These are phyloP conservation scores for Passerculus sandwichensis DNA, from an alignment of 2,797 vertebrate species.

Conservation along the genomic window DNA sequence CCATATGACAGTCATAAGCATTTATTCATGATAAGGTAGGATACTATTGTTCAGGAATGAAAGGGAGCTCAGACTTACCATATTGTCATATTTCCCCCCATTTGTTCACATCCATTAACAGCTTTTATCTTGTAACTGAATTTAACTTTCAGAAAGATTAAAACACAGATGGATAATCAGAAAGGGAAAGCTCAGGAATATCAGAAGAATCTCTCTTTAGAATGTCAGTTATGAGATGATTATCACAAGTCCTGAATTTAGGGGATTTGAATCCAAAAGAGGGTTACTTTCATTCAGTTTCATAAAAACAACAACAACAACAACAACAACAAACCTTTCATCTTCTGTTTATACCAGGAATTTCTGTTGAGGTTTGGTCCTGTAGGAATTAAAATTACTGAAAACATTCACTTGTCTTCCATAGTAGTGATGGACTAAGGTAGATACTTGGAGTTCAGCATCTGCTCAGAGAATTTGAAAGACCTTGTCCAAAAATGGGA, in stretches of 20 bases:
- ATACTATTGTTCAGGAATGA: slow-evolving; percentile 37
- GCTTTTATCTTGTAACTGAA: slow-evolving; percentile 68
- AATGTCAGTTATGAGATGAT: neutral
- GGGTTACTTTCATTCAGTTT: neutral
- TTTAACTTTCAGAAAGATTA: slow-evolving; percentile 67
- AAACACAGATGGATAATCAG: slow-evolving; percentile 62
- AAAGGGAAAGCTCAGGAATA: neutral
- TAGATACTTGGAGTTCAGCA: neutral
- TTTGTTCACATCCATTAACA: slow-evolving; percentile 69
- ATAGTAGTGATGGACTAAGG: neutral
- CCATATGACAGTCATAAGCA: neutral
- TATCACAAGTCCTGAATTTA: neutral
- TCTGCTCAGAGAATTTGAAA: neutral
- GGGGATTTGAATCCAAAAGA: neutral
- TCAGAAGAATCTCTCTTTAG: neutral
- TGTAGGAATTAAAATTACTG: neutral
- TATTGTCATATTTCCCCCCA: slow-evolving; percentile 33
- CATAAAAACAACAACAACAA: neutral
- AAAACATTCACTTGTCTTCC: neutral
- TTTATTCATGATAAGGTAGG: slow-evolving; percentile 15
- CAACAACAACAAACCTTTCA: too few species aligned
- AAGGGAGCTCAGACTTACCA: slow-evolving; percentile 25
- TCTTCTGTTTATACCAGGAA: neutral
- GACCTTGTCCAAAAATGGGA: neutral
- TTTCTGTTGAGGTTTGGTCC: neutral